Percentiles rank a stretch among this genome's conserved stretches.
These are phyloP conservation scores for Zosterops lateralis DNA, from an alignment of 2,113 vertebrate genomes.

Conservation along the genomic window DNA sequence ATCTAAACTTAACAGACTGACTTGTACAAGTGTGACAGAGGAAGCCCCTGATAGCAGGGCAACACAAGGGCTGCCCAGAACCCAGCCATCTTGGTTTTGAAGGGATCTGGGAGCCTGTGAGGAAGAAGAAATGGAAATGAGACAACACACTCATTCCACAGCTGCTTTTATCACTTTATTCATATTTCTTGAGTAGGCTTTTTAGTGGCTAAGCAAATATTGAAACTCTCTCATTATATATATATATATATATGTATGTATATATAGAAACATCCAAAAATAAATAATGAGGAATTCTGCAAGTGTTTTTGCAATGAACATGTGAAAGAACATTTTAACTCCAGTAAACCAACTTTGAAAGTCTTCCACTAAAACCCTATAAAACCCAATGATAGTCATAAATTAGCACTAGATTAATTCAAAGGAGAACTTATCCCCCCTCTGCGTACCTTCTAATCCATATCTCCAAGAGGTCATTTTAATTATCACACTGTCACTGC, in stretches of 20 bases:
- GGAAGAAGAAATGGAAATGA: constrained; percentile 12
- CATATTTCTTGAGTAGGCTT: constrained; percentile 2
- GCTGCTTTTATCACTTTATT: constrained; percentile 71
- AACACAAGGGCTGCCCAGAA: background rate
- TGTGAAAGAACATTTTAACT: constrained; percentile 19
- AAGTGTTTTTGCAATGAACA: constrained; percentile 45
- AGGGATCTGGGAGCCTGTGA: background rate
- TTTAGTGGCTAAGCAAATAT: background rate
- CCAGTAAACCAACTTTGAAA: constrained; percentile 59
- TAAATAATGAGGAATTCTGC: background rate
- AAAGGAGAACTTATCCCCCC: constrained; percentile 40
- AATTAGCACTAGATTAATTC: constrained; percentile 54
- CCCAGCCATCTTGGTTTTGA: background rate
- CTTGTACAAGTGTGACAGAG: background rate
- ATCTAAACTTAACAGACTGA: background rate
- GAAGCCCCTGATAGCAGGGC: background rate
- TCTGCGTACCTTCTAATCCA: constrained; percentile 60
- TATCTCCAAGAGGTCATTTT: constrained; percentile 75
- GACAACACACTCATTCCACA: background rate
- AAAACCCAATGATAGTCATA: constrained; percentile 55
- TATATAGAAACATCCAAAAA: constrained; percentile 17
- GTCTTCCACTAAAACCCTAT: constrained; percentile 47
- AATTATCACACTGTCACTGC: constrained; percentile 73
- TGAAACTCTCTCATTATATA: background rate
- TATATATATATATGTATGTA: background rate